These are phyloP conservation scores for Drosophila nr. perissopoda DNA, from an alignment of 2,888 invertebrate species.

Conservation along the genomic window DNA sequence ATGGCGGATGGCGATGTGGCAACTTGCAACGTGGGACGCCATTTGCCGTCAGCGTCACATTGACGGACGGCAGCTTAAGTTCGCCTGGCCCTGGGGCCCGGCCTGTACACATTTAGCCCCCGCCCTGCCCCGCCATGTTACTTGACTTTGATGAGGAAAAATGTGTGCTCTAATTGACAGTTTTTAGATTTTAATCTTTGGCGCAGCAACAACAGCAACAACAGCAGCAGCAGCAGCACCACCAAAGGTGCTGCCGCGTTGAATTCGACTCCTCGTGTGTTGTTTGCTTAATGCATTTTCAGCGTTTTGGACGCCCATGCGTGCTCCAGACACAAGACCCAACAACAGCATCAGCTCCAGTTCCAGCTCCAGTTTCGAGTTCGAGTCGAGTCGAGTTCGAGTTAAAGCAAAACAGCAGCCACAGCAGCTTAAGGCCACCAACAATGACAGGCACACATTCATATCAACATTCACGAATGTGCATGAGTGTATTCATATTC, in stretches of 20 bases:
- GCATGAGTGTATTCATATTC: conserved; percentile 49
- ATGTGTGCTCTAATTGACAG: conserved; percentile 83
- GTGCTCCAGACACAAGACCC: conserved; percentile 25
- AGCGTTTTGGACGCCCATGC: conserved; percentile 66
- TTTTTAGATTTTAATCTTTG: conserved; percentile 83
- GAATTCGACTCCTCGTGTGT: conserved; percentile 68
- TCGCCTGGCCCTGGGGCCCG: conserved; percentile 12
- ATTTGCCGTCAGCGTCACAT: conserved; percentile 68
- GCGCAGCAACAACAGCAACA: conserved; percentile 35
- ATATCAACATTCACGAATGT: background rate
- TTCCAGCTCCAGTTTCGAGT: conserved; percentile 13
- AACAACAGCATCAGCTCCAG: conserved; percentile 17
- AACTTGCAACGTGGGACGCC: conserved; percentile 67
- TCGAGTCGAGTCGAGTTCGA: background rate
- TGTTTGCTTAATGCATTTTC: conserved; percentile 74
- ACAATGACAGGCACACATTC: conserved; percentile 63
- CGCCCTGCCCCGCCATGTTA: conserved; percentile 32
- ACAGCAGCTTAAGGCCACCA: conserved; percentile 75
- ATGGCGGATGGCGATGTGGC: conserved; percentile 11
- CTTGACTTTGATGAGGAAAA: conserved; percentile 77
- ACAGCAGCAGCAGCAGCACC: background rate
- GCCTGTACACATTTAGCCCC: background rate
- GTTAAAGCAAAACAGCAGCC: conserved; percentile 10
- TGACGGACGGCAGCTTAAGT: conserved; percentile 70
- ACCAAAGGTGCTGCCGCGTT: conserved; percentile 32